Conservation (phyloP, 2,113 vertebrate genomes). For the Rhodinocichla rosea region DNA sequence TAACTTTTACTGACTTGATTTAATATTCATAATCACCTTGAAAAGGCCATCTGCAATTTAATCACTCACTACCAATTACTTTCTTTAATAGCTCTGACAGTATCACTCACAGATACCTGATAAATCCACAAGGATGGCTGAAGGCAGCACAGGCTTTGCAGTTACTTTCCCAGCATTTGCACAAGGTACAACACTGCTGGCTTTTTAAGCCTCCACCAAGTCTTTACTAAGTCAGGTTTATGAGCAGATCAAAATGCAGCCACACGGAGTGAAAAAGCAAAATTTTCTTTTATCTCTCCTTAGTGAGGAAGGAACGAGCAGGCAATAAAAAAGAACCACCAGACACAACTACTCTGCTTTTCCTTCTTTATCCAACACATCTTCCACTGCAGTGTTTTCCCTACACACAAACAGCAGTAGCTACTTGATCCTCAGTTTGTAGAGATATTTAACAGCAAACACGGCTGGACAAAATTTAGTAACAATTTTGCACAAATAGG, state of each 20-base stretch:
- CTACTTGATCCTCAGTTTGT: neutral
- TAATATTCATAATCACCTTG: slow-evolving; percentile 65
- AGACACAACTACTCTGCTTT: neutral
- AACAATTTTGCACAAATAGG: neutral
- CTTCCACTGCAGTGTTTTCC: neutral
- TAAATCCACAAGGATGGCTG: slow-evolving; percentile 5
- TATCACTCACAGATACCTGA: slow-evolving; percentile 33
- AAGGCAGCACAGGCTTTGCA: neutral
- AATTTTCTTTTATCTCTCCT: neutral
- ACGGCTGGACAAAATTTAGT: neutral
- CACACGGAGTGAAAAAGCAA: neutral
- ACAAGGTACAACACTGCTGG: neutral
- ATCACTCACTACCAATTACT: slow-evolving; percentile 66
- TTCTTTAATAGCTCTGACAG: slow-evolving; percentile 56
- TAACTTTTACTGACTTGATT: slow-evolving; percentile 54
- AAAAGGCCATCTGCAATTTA: slow-evolving; percentile 71
- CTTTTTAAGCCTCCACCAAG: neutral
- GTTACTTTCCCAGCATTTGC: neutral
- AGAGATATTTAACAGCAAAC: neutral
- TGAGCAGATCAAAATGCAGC: neutral
- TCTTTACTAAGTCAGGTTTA: neutral
- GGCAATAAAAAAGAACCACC: neutral
- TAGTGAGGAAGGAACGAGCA: fast-evolving
- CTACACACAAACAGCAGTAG: neutral
- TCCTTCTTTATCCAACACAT: neutral